Evolutionary conservation across 2,888 invertebrate genomes (phyloP), one percentile per base, ranked within the genome.

Genomic region (Torymus aiolomorphi): DNA sequence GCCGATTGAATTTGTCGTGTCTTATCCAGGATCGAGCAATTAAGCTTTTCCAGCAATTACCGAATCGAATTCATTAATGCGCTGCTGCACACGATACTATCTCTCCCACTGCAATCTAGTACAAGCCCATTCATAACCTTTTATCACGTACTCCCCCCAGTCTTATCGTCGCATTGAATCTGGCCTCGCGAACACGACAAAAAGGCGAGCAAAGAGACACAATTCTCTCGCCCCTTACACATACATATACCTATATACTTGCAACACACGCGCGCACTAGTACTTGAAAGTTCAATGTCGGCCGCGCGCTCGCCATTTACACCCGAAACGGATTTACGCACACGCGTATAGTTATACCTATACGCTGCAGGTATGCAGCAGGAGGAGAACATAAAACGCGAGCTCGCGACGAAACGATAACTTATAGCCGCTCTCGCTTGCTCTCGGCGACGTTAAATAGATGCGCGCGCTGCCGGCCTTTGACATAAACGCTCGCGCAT

Each of bases 401-500:
- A 42, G 8, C 42, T 42, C 42, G 42, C 86, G 85, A 84, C 87
- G 86, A 86, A 87, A 87, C 88, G 86, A 89, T 89, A 89, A 89
- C 88, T 89, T 88, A n/a, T n/a, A 87, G 84, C 84, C 83, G 83
- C 18, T 20, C 24, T 10, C 52, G 11, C n/a, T 11, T 80, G 61
- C 59, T 31, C 74, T 20, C 56, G 18, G 80, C 86, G 87, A 88
- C 88, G 84, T 85, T 88, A 88, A 89, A 88, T 86, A 87, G 88
- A 88, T 87, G 86, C 84, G 85, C 85, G 82, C 80, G 83, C 84
- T 85, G 86, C 86, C 86, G 83, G 83, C 83, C 84, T 86, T 86
- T 87, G 88, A 87, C 88, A 85, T 87, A 87, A 89, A 87, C 85
- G 84, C 86, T 82, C 83, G 83, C 11, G 84, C 86, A 87, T 89